Evolutionary conservation across 1,140 invertebrate species (phyloP), one percentile per base, ranked within the genome.

Genomic region (Oreohelix idahoensis): DNA sequence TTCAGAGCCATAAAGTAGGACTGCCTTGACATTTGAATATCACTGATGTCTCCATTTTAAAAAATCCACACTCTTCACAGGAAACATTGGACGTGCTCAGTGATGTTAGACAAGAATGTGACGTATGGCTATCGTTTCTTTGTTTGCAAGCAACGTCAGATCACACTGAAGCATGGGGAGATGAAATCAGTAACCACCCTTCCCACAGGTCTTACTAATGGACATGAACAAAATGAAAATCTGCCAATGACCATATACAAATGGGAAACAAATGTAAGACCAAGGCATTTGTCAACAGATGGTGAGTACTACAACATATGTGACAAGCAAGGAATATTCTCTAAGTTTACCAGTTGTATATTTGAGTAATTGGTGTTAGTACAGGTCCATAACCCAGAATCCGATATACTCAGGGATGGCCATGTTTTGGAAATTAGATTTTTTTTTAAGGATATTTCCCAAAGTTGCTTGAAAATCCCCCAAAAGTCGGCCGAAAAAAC

Each of bases 221-320:
- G 86, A 75, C 80, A 91, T 89, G 87, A 85, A 26, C 86, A 87
- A 75, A 86, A 87, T 93, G 94, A 84, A 91, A 94, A 84, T 89
- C 89, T 81, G 90, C 93, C 26, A 32, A 84, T 96, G 13, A 94
- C 96, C 71, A 95, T 97, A 26, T 94, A 96, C 29, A 94, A 94
- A 86, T 98, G 97, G 97, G 97, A 98, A 92, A 96, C 96, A 15
- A 95, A 96, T 89, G 93, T 96, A 81, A 92, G 93, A 78, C 95
- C 97, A 53, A 93, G 97, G 78, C 81, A 91, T 36, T 94, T 96
- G 79, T 91, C 89, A 84, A 93, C 91, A 83, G 91, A 80, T 80
- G 84, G 89, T 90, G 77, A 85, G 42, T 42, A 42, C 20, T 29
- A 5, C n/a, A 32, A 32, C 20, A 66, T 66, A 32, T 58, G 10